Percentiles rank a stretch among this genome's conserved stretches.
Evolutionary conservation across 2,797 vertebrate species (phyloP).

Genomic region (Darevskia nairensis): DNA sequence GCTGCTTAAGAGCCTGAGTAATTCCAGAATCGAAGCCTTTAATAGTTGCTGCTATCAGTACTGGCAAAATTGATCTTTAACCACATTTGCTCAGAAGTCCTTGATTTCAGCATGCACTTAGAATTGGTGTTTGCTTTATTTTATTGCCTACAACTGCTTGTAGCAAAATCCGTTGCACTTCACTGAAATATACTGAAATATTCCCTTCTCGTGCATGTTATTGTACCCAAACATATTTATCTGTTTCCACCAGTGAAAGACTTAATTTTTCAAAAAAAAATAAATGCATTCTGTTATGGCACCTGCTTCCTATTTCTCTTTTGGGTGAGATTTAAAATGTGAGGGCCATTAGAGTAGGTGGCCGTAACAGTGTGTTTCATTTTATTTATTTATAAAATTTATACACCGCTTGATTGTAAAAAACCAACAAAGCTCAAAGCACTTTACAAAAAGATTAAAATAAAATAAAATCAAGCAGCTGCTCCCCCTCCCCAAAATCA

Average conservation of each 20-base stretch:
- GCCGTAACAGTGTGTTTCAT: background rate
- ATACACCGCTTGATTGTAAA: too few relatives aligned
- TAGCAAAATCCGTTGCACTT: background rate
- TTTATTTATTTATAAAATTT: background rate
- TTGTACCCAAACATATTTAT: constrained; percentile 5
- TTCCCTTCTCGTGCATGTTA: background rate
- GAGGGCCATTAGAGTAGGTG: background rate
- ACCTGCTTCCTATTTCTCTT: background rate
- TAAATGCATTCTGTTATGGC: background rate
- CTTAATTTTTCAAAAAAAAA: background rate
- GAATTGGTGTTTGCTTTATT: background rate
- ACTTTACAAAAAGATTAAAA: too few relatives aligned
- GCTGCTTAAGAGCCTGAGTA: background rate
- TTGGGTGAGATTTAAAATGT: background rate
- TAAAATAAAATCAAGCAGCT: too few relatives aligned
- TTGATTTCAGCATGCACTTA: background rate
- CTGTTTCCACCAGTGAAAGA: background rate
- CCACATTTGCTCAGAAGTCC: background rate
- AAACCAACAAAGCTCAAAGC: too few relatives aligned
- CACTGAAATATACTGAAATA: background rate
- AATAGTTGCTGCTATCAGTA: background rate
- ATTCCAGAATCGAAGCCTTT: constrained; percentile 8
- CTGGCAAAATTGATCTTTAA: background rate
- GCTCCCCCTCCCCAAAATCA: too few relatives aligned
- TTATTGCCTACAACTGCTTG: background rate